Base-by-base conservation (phyloP, 2,797 vertebrate species). In the Pitangus sulphuratus region DNA sequence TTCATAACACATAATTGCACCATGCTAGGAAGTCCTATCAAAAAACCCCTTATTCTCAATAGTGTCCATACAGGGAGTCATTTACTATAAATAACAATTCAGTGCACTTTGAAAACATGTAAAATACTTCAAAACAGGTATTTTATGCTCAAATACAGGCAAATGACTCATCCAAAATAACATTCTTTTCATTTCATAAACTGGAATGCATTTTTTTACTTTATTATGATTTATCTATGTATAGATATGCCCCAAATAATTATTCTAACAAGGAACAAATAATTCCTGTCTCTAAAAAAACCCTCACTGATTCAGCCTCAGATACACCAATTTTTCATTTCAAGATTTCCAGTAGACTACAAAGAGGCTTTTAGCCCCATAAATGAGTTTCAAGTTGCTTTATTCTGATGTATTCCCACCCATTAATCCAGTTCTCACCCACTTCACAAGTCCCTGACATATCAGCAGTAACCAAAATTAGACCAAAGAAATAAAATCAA, bases 21-120 rank as follows among this genome's bases (percentile, higher is more conserved):
- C 14, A 11, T 3, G 13, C 40, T 33, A 42, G 14, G 13, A 56
- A 56, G 30, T 19, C 35, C 53, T 39, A 25, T 3, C 0, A 0
- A 19, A 28, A 64, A 66, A 44, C 2, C 16, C 8, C 33, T n/a
- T 50, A 12, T 44, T 84, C 54, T 58, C 65, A 37, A 4, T 5
- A 24, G 8, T 24, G 9, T 30, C 35, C 58, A 21, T 8, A 8
- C 8, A n/a, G 25, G 5, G 33, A 47, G 28, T 39, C 13, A 57
- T n/a, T 72, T 31, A 33, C 37, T 62, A 35, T 14, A 47, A 65
- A 60, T n/a, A 80, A 39, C 7, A 87, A 76, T 15, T 48, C 25
- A 47, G 7, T 6, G 31, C 2, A 31, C 48, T 76, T 15, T 12
- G 53, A 90, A 66, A 53, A 30, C 30, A 42, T 0, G 0, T 9